A percentile compares a stretch with the other conserved stretches of the same genome.
phyloP scores from a whole-genome alignment of 92 coral and sea anemone species.

The Actinernus sp. region DNA sequence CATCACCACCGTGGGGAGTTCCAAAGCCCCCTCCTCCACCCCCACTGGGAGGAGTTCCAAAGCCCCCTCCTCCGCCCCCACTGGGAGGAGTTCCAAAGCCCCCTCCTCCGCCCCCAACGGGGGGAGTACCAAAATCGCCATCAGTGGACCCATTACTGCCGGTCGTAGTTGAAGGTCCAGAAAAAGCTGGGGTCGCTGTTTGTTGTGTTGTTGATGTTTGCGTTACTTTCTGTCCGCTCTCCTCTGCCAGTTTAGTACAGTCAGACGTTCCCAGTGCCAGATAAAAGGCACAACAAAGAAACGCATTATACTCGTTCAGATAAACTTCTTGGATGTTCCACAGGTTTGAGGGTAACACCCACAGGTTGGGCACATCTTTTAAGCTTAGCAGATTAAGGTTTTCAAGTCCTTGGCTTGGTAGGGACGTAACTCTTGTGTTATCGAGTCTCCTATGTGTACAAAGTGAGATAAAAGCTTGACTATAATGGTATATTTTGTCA shows the following conservation, averaged over 20 bases:
- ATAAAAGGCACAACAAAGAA: slow-evolving; percentile 85
- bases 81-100: slow-evolving; percentile 2
- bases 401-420: slow-evolving; percentile 77
- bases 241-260: background rate
- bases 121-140: slow-evolving; percentile 1
- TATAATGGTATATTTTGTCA: too few species aligned
- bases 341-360: slow-evolving; percentile 75
- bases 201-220: background rate
- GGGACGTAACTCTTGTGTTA: slow-evolving; percentile 69
- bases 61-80: background rate
- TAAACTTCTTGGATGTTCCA: slow-evolving; percentile 54
- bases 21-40: slow-evolving; percentile 9
- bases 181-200: background rate
- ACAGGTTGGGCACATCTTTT: slow-evolving; percentile 55
- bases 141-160: slow-evolving; percentile 3
- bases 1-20: slow-evolving; percentile 2
- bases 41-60: background rate
- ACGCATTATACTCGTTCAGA: slow-evolving; percentile 79
- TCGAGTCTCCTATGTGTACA: slow-evolving; percentile 60
- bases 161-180: background rate
- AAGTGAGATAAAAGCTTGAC: background rate
- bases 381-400: slow-evolving; percentile 57
- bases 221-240: background rate
- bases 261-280: slow-evolving; percentile 22
- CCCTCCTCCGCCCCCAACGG: slow-evolving; percentile 12